A percentile compares a stretch with the other conserved stretches of the same genome.
These are phyloP conservation scores for Amphiduros pacificus DNA, from an alignment of 2,888 invertebrate genomes.

Conservation along the genomic window DNA sequence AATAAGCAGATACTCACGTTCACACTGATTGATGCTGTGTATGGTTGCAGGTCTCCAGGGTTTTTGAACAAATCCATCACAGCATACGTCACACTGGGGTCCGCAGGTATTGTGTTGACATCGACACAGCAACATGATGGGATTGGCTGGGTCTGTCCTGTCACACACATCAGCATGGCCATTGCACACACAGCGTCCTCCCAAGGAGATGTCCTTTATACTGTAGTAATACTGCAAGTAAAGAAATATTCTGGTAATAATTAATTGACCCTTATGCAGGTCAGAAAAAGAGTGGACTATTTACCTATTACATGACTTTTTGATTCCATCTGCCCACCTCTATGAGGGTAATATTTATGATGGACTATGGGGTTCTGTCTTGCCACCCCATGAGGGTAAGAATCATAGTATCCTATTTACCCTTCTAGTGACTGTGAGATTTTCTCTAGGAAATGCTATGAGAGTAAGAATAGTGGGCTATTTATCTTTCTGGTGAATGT, in stretches of 20 bases:
- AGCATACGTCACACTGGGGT: conserved; percentile 89
- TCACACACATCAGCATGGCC: conserved; percentile 93
- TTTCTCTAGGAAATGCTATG: too few species aligned
- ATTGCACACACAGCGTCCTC: conserved; percentile 99
- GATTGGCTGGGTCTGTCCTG: conserved; percentile 69
- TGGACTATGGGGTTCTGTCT: too few species aligned
- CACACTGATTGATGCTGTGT: conserved; percentile 85
- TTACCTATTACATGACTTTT: too few species aligned
- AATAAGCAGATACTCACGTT: too few species aligned
- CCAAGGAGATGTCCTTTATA: conserved; percentile 97
- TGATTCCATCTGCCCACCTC: too few species aligned
- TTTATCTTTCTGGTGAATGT: too few species aligned
- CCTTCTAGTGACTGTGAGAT: too few species aligned
- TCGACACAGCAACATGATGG: conserved; percentile 81
- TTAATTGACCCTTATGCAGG: not conserved
- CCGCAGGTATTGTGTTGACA: conserved; percentile 98
- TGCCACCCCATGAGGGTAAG: too few species aligned
- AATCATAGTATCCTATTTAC: too few species aligned
- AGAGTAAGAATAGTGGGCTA: too few species aligned
- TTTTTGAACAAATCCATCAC: conserved; percentile 82
- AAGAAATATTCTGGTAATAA: conserved; percentile 25
- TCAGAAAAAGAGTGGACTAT: too few species aligned
- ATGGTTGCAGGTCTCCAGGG: conserved; percentile 91
- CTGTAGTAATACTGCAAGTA: conserved; percentile 94
- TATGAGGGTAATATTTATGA: too few species aligned